These are phyloP conservation scores for Corticium candelabrum DNA, from an alignment of 37 sponge, comb jelly and placozoan species.

Conservation along the genomic window DNA sequence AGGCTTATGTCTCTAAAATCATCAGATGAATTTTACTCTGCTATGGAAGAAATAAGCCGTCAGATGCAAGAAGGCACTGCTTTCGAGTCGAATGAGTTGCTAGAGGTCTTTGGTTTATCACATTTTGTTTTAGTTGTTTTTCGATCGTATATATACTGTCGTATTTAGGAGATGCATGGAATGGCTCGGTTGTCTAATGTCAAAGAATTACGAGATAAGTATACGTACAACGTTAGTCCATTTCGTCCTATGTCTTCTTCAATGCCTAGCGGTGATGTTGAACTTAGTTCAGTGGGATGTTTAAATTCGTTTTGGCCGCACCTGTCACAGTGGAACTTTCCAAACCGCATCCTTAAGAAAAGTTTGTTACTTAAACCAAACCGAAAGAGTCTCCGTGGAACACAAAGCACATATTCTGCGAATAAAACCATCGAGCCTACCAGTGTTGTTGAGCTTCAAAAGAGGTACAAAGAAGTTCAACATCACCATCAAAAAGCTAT, in stretches of 20 bases:
- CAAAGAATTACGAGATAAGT: constrained; percentile 49
- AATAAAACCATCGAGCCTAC: too few relatives aligned
- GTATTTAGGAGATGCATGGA: constrained; percentile 23
- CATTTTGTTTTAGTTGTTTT: neutral
- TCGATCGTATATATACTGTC: constrained; percentile 6
- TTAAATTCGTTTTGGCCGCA: neutral
- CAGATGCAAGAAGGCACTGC: constrained; percentile 22
- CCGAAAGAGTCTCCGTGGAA: too few relatives aligned
- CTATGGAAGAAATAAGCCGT: constrained; percentile 12
- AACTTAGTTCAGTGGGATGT: neutral
- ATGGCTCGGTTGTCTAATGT: constrained; percentile 18
- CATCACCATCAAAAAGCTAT: neutral
- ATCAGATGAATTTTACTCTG: constrained; percentile 20
- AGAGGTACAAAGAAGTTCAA: neutral
- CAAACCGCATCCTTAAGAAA: neutral
- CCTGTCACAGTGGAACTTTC: neutral
- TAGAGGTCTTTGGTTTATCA: constrained; percentile 17
- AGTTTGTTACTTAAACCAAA: neutral
- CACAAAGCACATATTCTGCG: too few relatives aligned
- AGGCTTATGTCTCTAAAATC: constrained; percentile 7
- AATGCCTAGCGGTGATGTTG: neutral
- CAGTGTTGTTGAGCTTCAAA: neutral
- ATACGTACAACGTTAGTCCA: constrained; percentile 44
- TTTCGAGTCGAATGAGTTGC: constrained; percentile 12
- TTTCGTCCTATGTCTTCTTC: neutral